A percentile compares a stretch with the other conserved stretches of the same genome.
These are phyloP conservation scores for Anastrepha obliqua DNA, from an alignment of 1,140 invertebrate species.

Conservation along the genomic window DNA sequence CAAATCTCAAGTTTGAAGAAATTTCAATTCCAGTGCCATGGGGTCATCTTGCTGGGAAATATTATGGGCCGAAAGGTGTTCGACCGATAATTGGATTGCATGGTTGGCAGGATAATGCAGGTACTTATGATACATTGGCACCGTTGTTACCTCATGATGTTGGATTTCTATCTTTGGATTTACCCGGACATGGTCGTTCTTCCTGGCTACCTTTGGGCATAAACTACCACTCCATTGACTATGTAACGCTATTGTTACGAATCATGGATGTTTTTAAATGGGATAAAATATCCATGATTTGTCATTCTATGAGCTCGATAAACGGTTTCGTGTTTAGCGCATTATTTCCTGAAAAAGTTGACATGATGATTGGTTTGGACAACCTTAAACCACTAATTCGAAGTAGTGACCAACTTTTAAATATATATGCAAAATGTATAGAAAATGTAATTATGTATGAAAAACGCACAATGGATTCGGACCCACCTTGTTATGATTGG, in stretches of 20 bases:
- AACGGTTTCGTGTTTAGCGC: conserved; percentile 77
- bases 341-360: conserved; percentile 78
- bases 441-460: conserved; percentile 75
- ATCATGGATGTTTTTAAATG: conserved; percentile 81
- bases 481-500: conserved; percentile 78
- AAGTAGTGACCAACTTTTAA: conserved; percentile 60
- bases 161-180: conserved; percentile 81
- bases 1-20: conserved; percentile 76
- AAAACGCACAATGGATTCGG: conserved; percentile 70
- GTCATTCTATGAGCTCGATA: conserved; percentile 82
- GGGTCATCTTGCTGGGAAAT: conserved; percentile 82
- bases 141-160: conserved; percentile 78
- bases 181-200: conserved; percentile 83
- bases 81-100: conserved; percentile 83
- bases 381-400: conserved; percentile 77
- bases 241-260: conserved; percentile 76
- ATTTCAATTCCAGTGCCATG: conserved; percentile 80
- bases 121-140: conserved; percentile 82
- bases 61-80: conserved; percentile 80
- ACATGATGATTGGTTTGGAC: conserved; percentile 80
- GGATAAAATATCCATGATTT: conserved; percentile 81
- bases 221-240: conserved; percentile 78
- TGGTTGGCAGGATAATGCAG: conserved; percentile 87
- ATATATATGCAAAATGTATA: conserved; percentile 69
- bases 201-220: conserved; percentile 80